Base-by-base conservation (phyloP, 2,797 vertebrate species). In the Pangasius krempfi region DNA sequence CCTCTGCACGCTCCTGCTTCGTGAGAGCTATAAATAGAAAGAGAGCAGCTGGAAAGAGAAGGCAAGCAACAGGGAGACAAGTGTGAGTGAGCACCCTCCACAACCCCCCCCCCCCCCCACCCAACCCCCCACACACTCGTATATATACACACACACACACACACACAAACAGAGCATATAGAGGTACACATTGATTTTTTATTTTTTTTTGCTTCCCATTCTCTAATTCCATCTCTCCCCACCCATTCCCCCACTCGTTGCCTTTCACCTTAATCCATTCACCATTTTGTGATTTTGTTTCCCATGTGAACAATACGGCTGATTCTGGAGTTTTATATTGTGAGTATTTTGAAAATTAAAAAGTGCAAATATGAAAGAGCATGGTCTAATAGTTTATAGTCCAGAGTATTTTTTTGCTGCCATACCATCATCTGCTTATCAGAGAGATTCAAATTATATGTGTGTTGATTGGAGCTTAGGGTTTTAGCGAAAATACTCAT, bases 11-110 rank as follows among this genome's bases (percentile, higher is more conserved):
- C 88, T 88, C 90, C 84, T 90, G 91, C 92, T 94, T 90, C 89
- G 92, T 91, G 85, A 80, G 91, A 91, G 93, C 96, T 97, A 96
- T 93, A 96, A 96, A 96, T 96, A 96, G 96, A 95, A 93, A 93
- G 93, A 93, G 95, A 95, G 96, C 95, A 96, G 95, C 96, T 96
- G 96, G 95, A 96, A 95, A 92, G 88, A 86, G 87, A 90, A 95
- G 93, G 94, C 94, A 94, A 95, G 94, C 93, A 91, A 94, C 93
- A 92, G 89, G 94, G 89, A 93, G 90, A 89, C 86, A 73, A 89
- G 89, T 83, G 88, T 56, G 50, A 86, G 87, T 82, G 90, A 68
- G 82, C 84, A 89, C 44, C 81, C 9, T 1, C 81, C 60, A n/a
- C 80, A n/a, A 44, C 1, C 0, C 79, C 79, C 50, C 78, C 9